Base-by-base conservation (phyloP, 2,797 vertebrate genomes). In the Myotis daubentonii region DNA sequence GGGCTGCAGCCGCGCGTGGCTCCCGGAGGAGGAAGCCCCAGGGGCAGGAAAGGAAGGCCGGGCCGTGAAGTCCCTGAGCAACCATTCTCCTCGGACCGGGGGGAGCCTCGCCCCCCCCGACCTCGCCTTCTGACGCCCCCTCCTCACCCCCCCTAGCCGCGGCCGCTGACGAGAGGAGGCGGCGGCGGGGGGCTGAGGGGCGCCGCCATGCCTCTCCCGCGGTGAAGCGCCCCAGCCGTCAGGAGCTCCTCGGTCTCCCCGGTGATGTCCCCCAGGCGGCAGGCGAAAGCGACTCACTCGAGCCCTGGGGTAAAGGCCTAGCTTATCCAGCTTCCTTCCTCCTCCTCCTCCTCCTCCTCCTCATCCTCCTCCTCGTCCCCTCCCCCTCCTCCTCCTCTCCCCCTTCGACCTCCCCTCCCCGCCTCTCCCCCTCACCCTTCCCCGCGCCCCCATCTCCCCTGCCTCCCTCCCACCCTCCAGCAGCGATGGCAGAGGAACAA, bases 231-330 rank as follows among this genome's bases (percentile, higher is more conserved):
- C 95, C 96, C 85, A 87, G 94, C 94, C 92, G 95, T 82, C 84
- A 91, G 97, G 86, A 93, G 96, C 94, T 91, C 90, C 95, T 87
- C 55, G 78, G 96, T 94, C 96, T 98, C 97, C 95, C 98, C 98
- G 98, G 98, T 98, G 98, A 99, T 98, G 99, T 98, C 98, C 99
- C 98, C 96, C 97, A 79, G 96, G 98, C 97, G 98, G 98, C 98
- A 96, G 98, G 99, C 98, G 94, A 97, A 97, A 97, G 97, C 98
- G 92, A 97, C 95, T 97, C 97, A 98, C 98, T 98, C 97, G 97
- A 98, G 98, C 97, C 98, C 98, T 96, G 98, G 98, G 98, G 98
- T 99, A 98, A 99, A 99, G 99, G 99, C 99, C 99, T 99, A 99
- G 98, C 98, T 97, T 98, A 98, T 92, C 83, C 97, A 72, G 94